Conservation (phyloP, 2,113 vertebrate species). For the Grammomys dolichurus region DNA sequence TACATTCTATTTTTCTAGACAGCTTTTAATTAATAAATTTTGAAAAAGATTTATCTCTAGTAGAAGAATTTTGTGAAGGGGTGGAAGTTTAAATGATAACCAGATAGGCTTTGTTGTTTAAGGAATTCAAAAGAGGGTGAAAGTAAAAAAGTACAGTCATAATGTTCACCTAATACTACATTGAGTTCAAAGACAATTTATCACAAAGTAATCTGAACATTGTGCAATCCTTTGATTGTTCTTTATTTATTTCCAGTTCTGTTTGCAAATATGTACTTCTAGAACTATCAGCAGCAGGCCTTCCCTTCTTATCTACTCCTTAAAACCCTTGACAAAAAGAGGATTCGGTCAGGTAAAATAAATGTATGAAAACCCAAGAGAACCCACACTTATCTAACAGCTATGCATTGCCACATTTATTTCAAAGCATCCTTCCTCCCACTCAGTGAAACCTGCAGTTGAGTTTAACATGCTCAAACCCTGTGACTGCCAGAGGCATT, state of each 20-base stretch:
- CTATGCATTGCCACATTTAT: conserved; percentile 1
- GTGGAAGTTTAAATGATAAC: not conserved
- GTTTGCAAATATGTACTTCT: conserved; percentile 42
- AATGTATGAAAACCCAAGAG: conserved; percentile 44
- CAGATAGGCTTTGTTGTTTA: not conserved
- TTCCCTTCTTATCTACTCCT: conserved; percentile 6
- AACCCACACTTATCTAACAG: conserved; percentile 39
- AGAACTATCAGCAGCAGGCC: not conserved
- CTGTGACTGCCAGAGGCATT: conserved; percentile 61
- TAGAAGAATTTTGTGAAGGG: not conserved
- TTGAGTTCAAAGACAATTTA: conserved; percentile 17
- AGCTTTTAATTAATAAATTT: not conserved
- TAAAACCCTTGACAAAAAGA: conserved; percentile 60
- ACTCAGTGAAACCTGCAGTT: conserved; percentile 52
- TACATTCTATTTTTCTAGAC: not conserved
- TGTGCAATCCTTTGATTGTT: not conserved
- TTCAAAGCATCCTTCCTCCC: conserved; percentile 17
- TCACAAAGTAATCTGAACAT: conserved; percentile 5
- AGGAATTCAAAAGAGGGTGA: not conserved
- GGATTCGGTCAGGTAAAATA: conserved; percentile 61
- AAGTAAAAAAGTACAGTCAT: not conserved
- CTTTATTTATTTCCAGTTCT: conserved; percentile 38
- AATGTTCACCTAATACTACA: not conserved
- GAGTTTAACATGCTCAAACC: conserved; percentile 58
- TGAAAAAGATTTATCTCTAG: not conserved